Evolutionary conservation across 2,113 vertebrate species (phyloP), one percentile per base, ranked within the genome.

Genomic region (Percopsis transmontana): DNA sequence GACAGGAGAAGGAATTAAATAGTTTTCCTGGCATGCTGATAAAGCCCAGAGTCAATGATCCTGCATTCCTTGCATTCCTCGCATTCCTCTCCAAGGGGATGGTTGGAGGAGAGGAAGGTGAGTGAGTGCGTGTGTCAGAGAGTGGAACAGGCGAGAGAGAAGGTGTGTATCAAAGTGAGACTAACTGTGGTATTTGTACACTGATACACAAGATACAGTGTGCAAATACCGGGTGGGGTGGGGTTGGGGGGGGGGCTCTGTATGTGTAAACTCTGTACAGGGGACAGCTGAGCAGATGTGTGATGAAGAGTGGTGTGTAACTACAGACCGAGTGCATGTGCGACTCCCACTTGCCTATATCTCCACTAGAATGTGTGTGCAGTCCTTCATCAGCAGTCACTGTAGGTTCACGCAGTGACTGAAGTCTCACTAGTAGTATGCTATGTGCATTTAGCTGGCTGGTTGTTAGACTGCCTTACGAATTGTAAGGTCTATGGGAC

Each of bases 31-130:
- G 39, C 15, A 21, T 39, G 42, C 58, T 50, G 68, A 79, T 62
- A 53, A 77, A 56, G 40, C 58, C 69, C 42, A 39, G 58, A 39
- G 70, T 73, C 74, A 55, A 68, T 42, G 62, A 70, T 68, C 68
- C 41, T 16, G 74, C 85, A 91, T 90, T 87, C 87, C 63, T 83
- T 15, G 74, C 85, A 91, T 90, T 87, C 87, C 61, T 83, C 41
- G 10, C 75, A 91, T 91, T 88, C 88, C 62, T 67, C 23, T 8
- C 45, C 42, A 40, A 60, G 62, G 72, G 66, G 72, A 67, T 66
- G 72, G 73, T 84, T 71, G 81, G 70, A 79, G 68, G 72, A 80
- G 66, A 64, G 70, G 73, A 77, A 68, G 58, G 59, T 45, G 64
- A 12, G 27, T 57, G 16, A 16, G 52, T 40, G 54, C 27, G 50